Conservation (phyloP, 2,888 invertebrate species). For the Caenorhabditis becei region DNA sequence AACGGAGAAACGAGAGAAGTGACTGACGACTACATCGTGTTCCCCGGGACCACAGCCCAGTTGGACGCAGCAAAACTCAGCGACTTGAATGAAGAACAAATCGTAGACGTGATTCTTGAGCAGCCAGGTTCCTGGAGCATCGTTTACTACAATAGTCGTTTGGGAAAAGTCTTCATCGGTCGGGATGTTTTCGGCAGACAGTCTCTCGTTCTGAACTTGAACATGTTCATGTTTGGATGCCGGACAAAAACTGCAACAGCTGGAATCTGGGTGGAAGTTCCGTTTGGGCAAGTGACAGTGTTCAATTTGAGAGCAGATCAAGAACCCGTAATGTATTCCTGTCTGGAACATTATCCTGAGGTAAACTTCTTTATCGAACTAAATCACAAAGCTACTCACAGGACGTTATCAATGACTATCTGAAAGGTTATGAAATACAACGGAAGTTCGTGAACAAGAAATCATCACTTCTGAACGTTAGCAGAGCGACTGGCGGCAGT, state of each 20-base stretch:
- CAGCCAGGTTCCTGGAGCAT: constrained; percentile 52
- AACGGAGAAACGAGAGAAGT: not conserved
- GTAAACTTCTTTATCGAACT: not conserved
- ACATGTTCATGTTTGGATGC: constrained; percentile 25
- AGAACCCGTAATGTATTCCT: constrained; percentile 29
- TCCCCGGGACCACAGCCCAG: constrained; percentile 33
- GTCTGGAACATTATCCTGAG: constrained; percentile 58
- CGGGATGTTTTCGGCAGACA: constrained; percentile 72
- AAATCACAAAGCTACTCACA: not conserved
- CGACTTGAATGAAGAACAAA: constrained; percentile 1
- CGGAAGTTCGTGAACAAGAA: constrained; percentile 9
- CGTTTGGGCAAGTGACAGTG: constrained; percentile 63
- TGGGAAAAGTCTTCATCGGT: constrained; percentile 57
- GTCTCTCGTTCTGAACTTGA: constrained; percentile 52
- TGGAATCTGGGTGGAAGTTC: constrained; percentile 63
- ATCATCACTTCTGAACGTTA: constrained; percentile 24
- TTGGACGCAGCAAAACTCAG: constrained; percentile 1
- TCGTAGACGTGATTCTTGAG: constrained; percentile 32
- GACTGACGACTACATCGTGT: constrained; percentile 20
- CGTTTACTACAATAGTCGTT: constrained; percentile 28
- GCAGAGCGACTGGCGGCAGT: constrained; percentile 24
- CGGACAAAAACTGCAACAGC: constrained; percentile 20
- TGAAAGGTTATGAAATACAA: not conserved
- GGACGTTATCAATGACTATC: constrained; percentile 17
- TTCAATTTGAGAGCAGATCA: not conserved